Evolutionary conservation across 2,888 invertebrate genomes (phyloP), one percentile per base, ranked within the genome.

Genomic region (Phragmatobia fuliginosa): DNA sequence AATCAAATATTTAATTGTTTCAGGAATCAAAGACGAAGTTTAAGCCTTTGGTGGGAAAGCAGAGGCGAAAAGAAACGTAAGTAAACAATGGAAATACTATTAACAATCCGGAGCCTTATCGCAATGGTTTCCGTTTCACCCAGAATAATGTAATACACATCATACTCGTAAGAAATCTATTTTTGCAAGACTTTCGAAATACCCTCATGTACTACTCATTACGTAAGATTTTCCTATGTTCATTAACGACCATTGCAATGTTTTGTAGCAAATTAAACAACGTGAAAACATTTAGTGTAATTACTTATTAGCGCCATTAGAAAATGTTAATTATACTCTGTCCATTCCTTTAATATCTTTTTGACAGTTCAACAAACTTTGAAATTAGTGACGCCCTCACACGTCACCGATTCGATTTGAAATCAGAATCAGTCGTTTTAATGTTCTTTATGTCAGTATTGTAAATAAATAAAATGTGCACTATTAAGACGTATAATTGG

Each of bases 101-200:
- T 62, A 10, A 62, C 21, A 52, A n/a, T n/a, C 36, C 28, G 31
- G 25, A 45, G 31, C 41, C 16, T 3, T 14, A 59, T 32, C 38
- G 45, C 45, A 63, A 63, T n/a, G 45, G 18, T 63, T n/a, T 32
- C 32, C 31, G 31, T 62, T 62, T 28, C 8, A 25, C 28, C 16
- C 38, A 38, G 41, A 62, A 21, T 49, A 49, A 32, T 10, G 28
- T 31, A 63, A n/a, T 31, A 32, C 32, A 4, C 45, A 63, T 63
- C 49, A 45, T 49, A n/a, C n/a, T n/a, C n/a, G n/a, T n/a, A 32
- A 49, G 5, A 32, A 63, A 45, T 14, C 21, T 25, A 25, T 32
- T 49, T 62, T 63, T 63, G 63, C 38, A 49, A 32, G 32, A 32
- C 63, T 49, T 62, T 62, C 49, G 31, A 45, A 63, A 63, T 32